Percentiles rank a stretch among this genome's conserved stretches.
These are phyloP conservation scores for Galemys pyrenaicus DNA, from an alignment of 2,113 vertebrate species.

Conservation along the genomic window DNA sequence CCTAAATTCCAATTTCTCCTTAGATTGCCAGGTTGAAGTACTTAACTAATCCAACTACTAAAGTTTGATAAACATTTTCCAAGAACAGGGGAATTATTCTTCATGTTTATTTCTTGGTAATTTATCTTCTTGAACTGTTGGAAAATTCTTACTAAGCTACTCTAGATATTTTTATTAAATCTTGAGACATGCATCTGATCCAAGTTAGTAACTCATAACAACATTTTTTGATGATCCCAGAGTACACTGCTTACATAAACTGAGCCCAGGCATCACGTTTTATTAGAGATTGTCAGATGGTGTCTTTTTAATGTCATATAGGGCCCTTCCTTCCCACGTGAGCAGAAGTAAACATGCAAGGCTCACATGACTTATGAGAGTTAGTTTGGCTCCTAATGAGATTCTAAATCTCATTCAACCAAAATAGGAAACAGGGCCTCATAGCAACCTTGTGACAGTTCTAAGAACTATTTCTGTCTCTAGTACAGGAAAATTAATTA, in stretches of 20 bases:
- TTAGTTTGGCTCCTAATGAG: slow-evolving; percentile 43
- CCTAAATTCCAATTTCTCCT: neutral
- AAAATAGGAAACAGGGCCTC: slow-evolving; percentile 53
- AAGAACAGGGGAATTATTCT: slow-evolving; percentile 34
- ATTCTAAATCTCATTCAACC: slow-evolving; percentile 39
- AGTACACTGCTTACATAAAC: slow-evolving; percentile 19
- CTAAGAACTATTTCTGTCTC: slow-evolving; percentile 24
- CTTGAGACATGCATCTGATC: slow-evolving; percentile 42
- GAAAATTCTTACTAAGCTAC: slow-evolving; percentile 25
- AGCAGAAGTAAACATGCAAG: neutral
- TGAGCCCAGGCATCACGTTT: neutral
- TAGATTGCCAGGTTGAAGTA: slow-evolving; percentile 17
- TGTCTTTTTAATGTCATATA: slow-evolving; percentile 25
- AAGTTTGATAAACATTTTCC: slow-evolving; percentile 52
- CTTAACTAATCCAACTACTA: neutral
- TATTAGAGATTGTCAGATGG: slow-evolving; percentile 26
- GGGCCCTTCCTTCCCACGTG: neutral
- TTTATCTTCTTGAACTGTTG: slow-evolving; percentile 46
- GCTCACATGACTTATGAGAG: slow-evolving; percentile 47
- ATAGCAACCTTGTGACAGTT: slow-evolving; percentile 23
- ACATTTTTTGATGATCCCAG: slow-evolving; percentile 53
- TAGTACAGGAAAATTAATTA: slow-evolving; percentile 2
- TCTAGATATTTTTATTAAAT: neutral
- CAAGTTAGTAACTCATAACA: slow-evolving; percentile 19
- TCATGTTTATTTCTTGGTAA: slow-evolving; percentile 38